Conservation (phyloP, 2,797 vertebrate genomes). For the Acridotheres tristis region DNA sequence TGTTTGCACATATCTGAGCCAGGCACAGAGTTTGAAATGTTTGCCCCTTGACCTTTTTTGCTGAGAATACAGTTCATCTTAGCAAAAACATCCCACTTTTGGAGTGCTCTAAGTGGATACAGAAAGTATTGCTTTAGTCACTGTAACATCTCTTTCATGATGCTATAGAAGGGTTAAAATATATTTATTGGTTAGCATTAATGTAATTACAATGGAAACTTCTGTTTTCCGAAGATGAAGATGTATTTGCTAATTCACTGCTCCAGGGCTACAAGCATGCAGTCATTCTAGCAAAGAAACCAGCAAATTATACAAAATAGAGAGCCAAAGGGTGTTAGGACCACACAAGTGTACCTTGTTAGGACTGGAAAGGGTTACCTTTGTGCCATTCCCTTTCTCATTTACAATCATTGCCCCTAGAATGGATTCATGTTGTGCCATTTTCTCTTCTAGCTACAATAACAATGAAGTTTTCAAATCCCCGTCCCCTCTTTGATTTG, state of each 20-base stretch:
- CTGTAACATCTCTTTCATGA: not conserved
- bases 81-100: not conserved
- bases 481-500: not conserved
- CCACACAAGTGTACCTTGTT: slow-evolving; percentile 60
- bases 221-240: not conserved
- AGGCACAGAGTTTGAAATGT: not conserved
- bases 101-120: not conserved
- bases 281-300: not conserved
- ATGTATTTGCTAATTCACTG: not conserved
- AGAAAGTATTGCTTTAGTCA: not conserved
- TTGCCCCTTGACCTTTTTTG: not conserved
- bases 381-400: slow-evolving; percentile 49
- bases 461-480: slow-evolving; percentile 58
- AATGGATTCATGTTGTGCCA: slow-evolving; percentile 63
- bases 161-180: not conserved
- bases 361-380: slow-evolving; percentile 51
- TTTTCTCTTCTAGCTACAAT: slow-evolving; percentile 58
- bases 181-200: not conserved
- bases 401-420: slow-evolving; percentile 24
- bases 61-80: not conserved
- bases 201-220: not conserved
- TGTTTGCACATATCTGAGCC: not conserved
- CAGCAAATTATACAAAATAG: not conserved
- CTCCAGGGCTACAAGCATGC: not conserved
- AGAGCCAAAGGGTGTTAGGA: slow-evolving; percentile 30